These are phyloP conservation scores for Platichthys stellatus DNA, from an alignment of 2,113 vertebrate genomes.

Conservation along the genomic window DNA sequence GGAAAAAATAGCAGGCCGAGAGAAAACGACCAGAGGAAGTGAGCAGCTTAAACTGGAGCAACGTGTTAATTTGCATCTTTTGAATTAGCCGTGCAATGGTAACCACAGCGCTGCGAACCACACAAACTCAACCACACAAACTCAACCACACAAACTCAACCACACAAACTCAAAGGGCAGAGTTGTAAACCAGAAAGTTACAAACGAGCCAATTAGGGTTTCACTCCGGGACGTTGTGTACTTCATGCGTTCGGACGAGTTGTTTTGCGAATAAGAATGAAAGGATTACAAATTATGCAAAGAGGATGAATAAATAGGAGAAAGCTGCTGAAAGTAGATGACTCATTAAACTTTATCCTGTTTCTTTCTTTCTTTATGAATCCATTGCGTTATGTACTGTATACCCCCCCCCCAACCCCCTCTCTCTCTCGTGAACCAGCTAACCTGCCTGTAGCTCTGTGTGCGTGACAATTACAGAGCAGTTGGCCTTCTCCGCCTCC, in stretches of 20 bases:
- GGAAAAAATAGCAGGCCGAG: slow-evolving; percentile 6
- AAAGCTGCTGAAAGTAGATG: background rate
- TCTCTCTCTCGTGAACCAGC: background rate
- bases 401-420: background rate
- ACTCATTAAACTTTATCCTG: slow-evolving; percentile 23
- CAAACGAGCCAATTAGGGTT: slow-evolving; percentile 58
- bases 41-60: background rate
- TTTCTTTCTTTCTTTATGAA: background rate
- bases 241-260: slow-evolving; percentile 4
- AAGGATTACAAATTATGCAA: background rate
- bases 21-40: background rate
- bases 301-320: slow-evolving; percentile 17
- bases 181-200: slow-evolving; percentile 24
- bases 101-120: background rate
- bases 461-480: slow-evolving; percentile 45
- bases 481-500: slow-evolving; percentile 49
- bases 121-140: background rate
- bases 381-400: background rate
- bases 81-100: slow-evolving; percentile 1
- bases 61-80: slow-evolving; percentile 13
- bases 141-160: background rate
- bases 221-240: slow-evolving; percentile 29
- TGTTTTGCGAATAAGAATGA: slow-evolving; percentile 16
- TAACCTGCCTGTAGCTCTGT: slow-evolving; percentile 19
- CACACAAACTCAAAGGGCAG: slow-evolving; percentile 9